Evolutionary conservation across 2,113 vertebrate genomes (phyloP).

Genomic region (Panthera tigris): DNA sequence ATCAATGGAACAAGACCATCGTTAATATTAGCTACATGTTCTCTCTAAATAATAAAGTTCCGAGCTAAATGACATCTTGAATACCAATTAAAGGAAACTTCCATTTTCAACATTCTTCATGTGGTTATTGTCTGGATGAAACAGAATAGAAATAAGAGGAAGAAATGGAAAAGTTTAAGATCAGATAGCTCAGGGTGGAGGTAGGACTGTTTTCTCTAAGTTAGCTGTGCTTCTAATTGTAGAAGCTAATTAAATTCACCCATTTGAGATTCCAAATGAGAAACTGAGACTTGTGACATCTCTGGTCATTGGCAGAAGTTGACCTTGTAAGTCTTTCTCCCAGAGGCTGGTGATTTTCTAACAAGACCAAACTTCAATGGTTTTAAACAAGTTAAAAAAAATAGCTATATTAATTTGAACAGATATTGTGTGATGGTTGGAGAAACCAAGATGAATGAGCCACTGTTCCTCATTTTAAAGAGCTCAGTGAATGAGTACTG

Average conservation of each 20-base stretch:
- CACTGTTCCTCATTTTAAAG: constrained; percentile 10
- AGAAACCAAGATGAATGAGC: neutral
- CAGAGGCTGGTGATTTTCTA: neutral
- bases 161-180: constrained; percentile 39
- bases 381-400: constrained; percentile 5
- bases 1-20: constrained; percentile 46
- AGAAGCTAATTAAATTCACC: neutral
- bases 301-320: neutral
- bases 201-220: neutral
- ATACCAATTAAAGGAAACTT: constrained; percentile 66
- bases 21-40: neutral
- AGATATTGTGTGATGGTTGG: neutral
- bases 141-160: constrained; percentile 25
- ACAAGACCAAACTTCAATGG: neutral
- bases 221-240: neutral
- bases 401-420: neutral
- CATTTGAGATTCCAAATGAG: neutral
- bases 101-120: constrained; percentile 30
- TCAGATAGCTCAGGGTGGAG: neutral
- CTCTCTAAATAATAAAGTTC: constrained; percentile 53
- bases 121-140: neutral
- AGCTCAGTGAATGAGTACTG: neutral
- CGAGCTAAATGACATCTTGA: constrained; percentile 34
- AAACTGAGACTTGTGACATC: neutral
- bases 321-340: neutral